A percentile compares a stretch with the other conserved stretches of the same genome.
phyloP scores from a whole-genome alignment of 2,888 invertebrate genomes.

The Conomelus anceps region DNA sequence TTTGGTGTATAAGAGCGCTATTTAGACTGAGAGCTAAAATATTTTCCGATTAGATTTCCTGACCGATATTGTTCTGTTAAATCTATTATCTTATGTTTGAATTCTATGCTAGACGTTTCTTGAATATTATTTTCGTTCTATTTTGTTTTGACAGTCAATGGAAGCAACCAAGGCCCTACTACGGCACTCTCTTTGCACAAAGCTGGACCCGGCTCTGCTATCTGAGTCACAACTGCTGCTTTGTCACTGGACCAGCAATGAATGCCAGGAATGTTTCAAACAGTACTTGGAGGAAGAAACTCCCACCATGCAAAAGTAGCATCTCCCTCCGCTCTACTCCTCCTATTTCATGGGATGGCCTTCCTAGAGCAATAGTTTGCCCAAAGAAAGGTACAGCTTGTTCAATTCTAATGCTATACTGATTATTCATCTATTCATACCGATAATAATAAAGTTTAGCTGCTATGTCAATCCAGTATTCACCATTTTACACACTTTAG shows the following conservation, averaged over 20 bases:
- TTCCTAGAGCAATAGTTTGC: not conserved
- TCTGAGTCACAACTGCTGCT: conserved; percentile 60
- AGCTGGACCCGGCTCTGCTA: conserved; percentile 55
- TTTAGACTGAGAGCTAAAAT: too few species aligned
- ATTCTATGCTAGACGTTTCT: too few species aligned
- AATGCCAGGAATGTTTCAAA: conserved; percentile 52
- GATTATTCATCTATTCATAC: not conserved
- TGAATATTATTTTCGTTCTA: not conserved
- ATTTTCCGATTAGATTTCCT: too few species aligned
- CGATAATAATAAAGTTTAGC: too few species aligned
- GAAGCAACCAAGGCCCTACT: conserved; percentile 52
- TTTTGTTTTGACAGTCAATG: conserved; percentile 52
- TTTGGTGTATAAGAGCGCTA: too few species aligned
- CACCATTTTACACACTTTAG: too few species aligned
- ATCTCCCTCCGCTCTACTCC: not conserved
- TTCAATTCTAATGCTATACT: not conserved
- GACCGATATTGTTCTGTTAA: too few species aligned
- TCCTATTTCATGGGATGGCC: not conserved
- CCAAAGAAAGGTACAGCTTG: not conserved
- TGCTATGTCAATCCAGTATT: too few species aligned
- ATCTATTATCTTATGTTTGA: too few species aligned
- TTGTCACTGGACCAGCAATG: conserved; percentile 65
- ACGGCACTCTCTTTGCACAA: conserved; percentile 51
- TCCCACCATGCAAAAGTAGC: conserved; percentile 9
- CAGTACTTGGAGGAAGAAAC: conserved; percentile 27